Percentiles rank a stretch among this genome's conserved stretches.
Evolutionary conservation across 2,113 vertebrate genomes (phyloP).

Genomic region (Bothrops jararaca): DNA sequence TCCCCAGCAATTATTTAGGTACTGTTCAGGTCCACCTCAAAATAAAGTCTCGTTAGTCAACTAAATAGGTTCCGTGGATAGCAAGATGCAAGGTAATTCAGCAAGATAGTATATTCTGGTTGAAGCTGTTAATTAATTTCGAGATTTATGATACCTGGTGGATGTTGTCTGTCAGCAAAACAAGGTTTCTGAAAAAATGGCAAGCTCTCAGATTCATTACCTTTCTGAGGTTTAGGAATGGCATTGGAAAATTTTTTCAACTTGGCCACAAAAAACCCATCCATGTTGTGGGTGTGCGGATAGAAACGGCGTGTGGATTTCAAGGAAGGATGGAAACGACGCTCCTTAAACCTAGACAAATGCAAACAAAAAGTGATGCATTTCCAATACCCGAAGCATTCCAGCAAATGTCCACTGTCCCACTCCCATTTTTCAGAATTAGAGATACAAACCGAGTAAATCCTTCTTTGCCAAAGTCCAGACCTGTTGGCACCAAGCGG

Average conservation of each 20-base stretch:
- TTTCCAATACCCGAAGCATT: background rate
- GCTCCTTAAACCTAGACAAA: conserved; percentile 82
- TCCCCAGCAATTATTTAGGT: background rate
- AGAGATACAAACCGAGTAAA: conserved; percentile 80
- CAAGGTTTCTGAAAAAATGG: background rate
- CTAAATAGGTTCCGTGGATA: background rate
- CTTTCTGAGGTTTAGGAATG: conserved; percentile 72
- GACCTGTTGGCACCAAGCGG: conserved; percentile 88
- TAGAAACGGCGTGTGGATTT: conserved; percentile 85
- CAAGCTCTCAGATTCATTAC: conserved; percentile 4
- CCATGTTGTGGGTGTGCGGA: conserved; percentile 96
- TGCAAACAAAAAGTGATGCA: background rate
- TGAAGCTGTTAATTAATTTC: background rate
- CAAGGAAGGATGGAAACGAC: conserved; percentile 89
- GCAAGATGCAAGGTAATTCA: background rate
- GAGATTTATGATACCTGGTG: background rate
- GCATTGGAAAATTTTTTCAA: conserved; percentile 93
- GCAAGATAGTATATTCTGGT: background rate
- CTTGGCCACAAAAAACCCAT: conserved; percentile 96
- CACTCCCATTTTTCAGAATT: background rate
- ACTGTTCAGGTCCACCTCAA: background rate
- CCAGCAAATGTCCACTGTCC: background rate
- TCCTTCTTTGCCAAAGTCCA: conserved; percentile 95
- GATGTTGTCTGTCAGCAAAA: background rate
- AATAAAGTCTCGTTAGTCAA: background rate